phyloP scores from a whole-genome alignment of 2,888 invertebrate genomes.

The Sisyra nigra region DNA sequence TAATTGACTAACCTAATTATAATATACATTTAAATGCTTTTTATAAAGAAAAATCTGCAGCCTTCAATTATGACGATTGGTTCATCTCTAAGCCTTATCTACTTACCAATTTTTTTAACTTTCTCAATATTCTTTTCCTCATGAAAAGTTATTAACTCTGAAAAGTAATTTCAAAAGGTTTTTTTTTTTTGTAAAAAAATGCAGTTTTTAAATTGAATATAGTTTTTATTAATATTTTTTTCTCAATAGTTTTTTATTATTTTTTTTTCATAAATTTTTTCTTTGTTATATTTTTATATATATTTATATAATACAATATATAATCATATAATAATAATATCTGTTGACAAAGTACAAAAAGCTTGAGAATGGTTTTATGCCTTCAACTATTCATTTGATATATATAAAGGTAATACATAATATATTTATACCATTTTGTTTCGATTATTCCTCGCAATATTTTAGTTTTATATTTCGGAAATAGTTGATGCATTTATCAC shows the following conservation, averaged over 20 bases:
- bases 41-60: no score
- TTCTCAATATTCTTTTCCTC: no score
- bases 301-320: conserved; percentile 6
- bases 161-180: no score
- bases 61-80: no score
- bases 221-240: conserved; percentile 4
- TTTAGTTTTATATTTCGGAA: conserved; percentile 1
- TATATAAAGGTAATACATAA: not conserved
- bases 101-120: no score
- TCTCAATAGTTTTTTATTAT: conserved; percentile 1
- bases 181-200: not conserved
- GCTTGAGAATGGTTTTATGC: conserved; percentile 8
- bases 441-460: not conserved
- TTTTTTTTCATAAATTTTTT: conserved; percentile 4
- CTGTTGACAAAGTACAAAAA: conserved; percentile 9
- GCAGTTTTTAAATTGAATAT: not conserved
- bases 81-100: no score
- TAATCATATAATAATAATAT: conserved; percentile 5
- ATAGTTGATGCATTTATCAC: conserved; percentile 8
- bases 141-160: no score
- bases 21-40: no score
- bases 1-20: no score
- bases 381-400: conserved; percentile 1
- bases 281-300: conserved; percentile 7
- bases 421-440: not conserved